Base-by-base conservation (phyloP, 1,140 invertebrate species). In the Pinna nobilis region DNA sequence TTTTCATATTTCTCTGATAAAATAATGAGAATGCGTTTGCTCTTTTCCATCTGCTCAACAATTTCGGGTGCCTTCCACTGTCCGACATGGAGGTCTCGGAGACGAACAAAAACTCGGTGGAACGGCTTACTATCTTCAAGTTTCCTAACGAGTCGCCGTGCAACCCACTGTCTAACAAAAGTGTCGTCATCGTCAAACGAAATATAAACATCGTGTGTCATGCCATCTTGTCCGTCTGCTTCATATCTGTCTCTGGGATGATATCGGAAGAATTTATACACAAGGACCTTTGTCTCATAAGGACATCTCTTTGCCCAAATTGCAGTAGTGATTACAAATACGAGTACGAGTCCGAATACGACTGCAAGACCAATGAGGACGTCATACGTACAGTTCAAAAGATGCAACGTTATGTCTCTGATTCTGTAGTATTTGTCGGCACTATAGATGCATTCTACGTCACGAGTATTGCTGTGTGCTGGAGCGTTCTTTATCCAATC, bases 241-340 rank as follows among this genome's bases (percentile, higher is more conserved):
- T 51, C 61, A n/a, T 74, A 74, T 25, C 55, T 74, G 35, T 74
- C 72, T 9, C 65, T 30, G 0, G 72, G 72, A 63, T 74, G 72
- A 47, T 47, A 51, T 3, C 72, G 33, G 30, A 61, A 68, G 23
- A 68, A 63, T 44, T 51, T 61, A 53, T 60, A 74, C 6, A 69
- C 18, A 1, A 74, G 23, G 13, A 74, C 72, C 35, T 74, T 74
- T 23, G 72, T 74, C 49, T 74, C 72, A 47, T 74, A 74, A 3
- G 72, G 72, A 68, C 72, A 74, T 35, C 49, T 39, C 32, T 74
- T 74, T 3, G 72, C 59, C 72, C 72, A 74, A 3, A 74, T 44
- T 20, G 69, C 59, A n/a, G 50, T 39, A 20, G 64, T 44, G 4
- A 69, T 25, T 28, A 74, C 72, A 18, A 74, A n/a, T 9, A 61